Evolutionary conservation across 2,113 vertebrate genomes (phyloP).

Genomic region (Apeltes quadracus): DNA sequence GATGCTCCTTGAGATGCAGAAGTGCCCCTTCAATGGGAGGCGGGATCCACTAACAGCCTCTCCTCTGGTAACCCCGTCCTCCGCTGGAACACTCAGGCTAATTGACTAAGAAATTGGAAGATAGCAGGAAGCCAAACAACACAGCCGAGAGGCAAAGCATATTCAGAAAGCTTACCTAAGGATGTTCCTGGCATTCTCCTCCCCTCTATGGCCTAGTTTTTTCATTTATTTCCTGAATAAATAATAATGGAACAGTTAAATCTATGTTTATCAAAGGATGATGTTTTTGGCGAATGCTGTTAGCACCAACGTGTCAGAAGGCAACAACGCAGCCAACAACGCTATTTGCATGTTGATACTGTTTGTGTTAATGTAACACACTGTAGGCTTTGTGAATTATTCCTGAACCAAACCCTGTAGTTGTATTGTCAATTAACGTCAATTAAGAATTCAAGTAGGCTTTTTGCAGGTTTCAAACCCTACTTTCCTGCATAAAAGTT

Average conservation of each 20-base stretch:
- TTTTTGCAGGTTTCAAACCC: neutral
- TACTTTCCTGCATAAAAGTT: neutral
- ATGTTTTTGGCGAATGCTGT: neutral
- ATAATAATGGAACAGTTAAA: neutral
- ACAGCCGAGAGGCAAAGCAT: conserved; percentile 8
- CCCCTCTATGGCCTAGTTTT: conserved; percentile 26
- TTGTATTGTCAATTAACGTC: neutral
- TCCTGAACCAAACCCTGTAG: neutral
- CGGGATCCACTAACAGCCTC: conserved; percentile 35
- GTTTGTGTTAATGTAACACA: neutral
- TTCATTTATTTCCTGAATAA: neutral
- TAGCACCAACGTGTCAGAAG: neutral
- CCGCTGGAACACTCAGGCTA: conserved; percentile 51
- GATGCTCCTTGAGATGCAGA: conserved; percentile 35
- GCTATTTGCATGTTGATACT: neutral
- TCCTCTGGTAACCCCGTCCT: conserved; percentile 21
- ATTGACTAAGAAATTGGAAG: conserved; percentile 56
- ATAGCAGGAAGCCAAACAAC: conserved; percentile 47
- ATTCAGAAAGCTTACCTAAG: conserved; percentile 40
- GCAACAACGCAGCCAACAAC: neutral
- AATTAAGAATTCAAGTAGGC: neutral
- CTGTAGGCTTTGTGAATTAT: neutral
- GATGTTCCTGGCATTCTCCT: conserved; percentile 29
- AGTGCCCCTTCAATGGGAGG: conserved; percentile 32
- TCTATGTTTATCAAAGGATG: neutral